Evolutionary conservation across 2,888 invertebrate genomes (phyloP).

Genomic region (Meiosimyza platycephala): DNA sequence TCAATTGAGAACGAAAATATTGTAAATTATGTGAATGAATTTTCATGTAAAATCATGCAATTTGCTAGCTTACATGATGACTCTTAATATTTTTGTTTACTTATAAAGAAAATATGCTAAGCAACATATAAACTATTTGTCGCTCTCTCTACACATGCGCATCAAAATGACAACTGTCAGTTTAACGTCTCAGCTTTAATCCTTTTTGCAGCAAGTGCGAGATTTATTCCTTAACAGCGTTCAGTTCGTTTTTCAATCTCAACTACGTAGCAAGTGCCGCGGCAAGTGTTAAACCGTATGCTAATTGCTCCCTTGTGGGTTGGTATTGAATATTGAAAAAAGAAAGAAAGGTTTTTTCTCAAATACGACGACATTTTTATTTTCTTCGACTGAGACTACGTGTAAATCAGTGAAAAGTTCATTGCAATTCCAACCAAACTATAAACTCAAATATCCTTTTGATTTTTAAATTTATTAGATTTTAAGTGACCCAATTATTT

Average conservation of each 20-base stretch:
- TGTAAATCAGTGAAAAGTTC: neutral
- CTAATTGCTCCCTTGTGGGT: neutral
- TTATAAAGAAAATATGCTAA: too few species aligned
- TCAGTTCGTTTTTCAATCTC: conserved; percentile 24
- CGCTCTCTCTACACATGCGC: too few species aligned
- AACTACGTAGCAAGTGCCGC: conserved; percentile 14
- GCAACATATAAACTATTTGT: too few species aligned
- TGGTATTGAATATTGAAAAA: neutral
- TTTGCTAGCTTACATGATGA: too few species aligned
- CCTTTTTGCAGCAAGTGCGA: conserved; percentile 13
- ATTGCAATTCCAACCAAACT: too few species aligned
- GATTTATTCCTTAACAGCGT: conserved; percentile 5
- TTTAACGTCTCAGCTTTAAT: neutral
- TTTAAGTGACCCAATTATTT: conserved; percentile 15
- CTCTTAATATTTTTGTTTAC: too few species aligned
- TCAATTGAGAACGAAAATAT: too few species aligned
- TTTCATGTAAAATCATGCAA: too few species aligned
- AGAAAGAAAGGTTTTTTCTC: neutral
- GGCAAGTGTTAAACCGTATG: neutral
- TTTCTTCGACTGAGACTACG: too few species aligned
- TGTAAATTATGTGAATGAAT: too few species aligned
- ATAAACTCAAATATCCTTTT: neutral
- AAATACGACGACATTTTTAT: neutral
- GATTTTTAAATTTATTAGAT: neutral
- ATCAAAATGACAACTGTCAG: too few species aligned